phyloP scores from a whole-genome alignment of 2,113 vertebrate genomes.

The Sitta europaea region DNA sequence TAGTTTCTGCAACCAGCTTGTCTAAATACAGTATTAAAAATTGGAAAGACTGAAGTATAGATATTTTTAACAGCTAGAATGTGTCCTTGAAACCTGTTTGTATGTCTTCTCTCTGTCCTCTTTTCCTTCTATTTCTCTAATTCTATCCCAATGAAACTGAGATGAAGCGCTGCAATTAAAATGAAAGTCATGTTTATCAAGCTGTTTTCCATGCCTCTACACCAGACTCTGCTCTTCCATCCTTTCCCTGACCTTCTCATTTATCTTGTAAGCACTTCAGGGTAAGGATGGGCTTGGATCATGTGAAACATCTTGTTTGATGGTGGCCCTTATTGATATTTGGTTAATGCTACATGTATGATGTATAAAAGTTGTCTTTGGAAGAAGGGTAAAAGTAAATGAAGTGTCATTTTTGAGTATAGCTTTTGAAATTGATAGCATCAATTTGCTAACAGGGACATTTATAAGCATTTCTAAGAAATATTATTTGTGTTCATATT shows the following conservation, averaged over 20 bases:
- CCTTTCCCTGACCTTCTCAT: background rate
- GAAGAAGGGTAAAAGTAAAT: conserved; percentile 11
- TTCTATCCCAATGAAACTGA: background rate
- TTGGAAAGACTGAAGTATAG: accelerated
- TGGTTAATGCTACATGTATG: background rate
- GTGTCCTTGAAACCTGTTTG: background rate
- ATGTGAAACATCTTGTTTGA: background rate
- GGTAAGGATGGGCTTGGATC: background rate
- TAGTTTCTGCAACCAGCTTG: background rate
- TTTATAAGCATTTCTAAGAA: conserved; percentile 22
- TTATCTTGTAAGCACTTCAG: background rate
- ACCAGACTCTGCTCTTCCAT: background rate
- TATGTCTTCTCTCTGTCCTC: background rate
- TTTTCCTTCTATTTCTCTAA: background rate
- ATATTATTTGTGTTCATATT: background rate
- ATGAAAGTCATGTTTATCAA: background rate
- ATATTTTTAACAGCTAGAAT: background rate
- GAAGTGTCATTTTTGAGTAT: background rate
- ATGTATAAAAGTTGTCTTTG: background rate
- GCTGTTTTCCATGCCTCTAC: background rate
- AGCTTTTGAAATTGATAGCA: background rate
- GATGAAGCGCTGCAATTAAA: background rate
- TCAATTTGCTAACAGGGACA: background rate
- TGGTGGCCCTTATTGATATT: conserved; percentile 1
- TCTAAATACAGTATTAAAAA: background rate